Evolutionary conservation across 2,113 vertebrate species (phyloP).

Genomic region (Crotalus viridis): DNA sequence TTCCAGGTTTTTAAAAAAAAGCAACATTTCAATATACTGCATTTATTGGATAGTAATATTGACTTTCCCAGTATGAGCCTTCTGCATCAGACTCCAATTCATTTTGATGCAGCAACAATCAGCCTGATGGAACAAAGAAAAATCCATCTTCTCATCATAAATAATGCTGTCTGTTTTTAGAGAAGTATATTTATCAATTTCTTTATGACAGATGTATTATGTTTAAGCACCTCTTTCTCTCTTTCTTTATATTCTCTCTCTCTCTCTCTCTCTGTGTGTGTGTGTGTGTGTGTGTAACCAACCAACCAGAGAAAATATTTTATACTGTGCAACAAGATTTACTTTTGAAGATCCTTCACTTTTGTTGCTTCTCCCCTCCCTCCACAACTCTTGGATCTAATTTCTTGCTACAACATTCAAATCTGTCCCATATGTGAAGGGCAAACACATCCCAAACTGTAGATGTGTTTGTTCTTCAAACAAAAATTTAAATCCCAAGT

Average conservation of each 20-base stretch:
- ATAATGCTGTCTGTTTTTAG: rapidly evolving
- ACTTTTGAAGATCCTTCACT: neutral
- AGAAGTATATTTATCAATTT: neutral
- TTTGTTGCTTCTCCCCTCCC: neutral
- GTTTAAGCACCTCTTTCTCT: neutral
- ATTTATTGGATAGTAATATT: neutral
- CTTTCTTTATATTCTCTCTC: neutral
- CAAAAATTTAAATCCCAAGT: neutral
- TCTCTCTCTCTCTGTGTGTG: neutral
- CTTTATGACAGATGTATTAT: constrained; percentile 8
- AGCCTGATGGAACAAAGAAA: neutral
- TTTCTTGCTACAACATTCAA: neutral
- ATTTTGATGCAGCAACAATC: constrained; percentile 1
- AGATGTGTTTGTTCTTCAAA: neutral
- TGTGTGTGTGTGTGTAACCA: neutral
- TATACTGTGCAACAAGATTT: constrained; percentile 32
- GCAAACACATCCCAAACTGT: neutral
- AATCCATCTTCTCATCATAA: neutral
- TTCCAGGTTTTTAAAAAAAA: neutral
- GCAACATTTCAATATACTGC: neutral
- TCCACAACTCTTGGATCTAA: neutral
- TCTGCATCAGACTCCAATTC: constrained; percentile 8
- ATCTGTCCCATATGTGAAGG: neutral
- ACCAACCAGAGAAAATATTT: neutral
- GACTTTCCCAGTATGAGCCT: neutral